Base-by-base conservation (phyloP, 2,797 vertebrate genomes). In the Xerus rutilus region DNA sequence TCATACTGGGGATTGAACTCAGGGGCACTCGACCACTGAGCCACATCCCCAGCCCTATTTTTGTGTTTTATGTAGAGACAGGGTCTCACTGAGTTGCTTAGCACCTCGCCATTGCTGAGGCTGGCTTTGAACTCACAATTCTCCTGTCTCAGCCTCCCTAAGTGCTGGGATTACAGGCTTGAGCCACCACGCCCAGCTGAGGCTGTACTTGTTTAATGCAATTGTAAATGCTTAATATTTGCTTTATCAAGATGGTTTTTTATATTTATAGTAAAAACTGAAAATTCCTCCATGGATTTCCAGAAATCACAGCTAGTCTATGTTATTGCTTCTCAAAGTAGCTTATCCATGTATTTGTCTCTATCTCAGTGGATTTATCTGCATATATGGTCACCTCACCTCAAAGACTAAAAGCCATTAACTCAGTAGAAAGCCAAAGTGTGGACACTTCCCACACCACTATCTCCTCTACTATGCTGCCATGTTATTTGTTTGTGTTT, bases 281-380 rank as follows among this genome's bases (percentile, higher is more conserved):
- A 52, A 12, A 91, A 64, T 91, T 81, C 9, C 6, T 92, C 54
- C 28, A 49, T 83, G 72, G 32, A n/a, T 93, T 96, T 81, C 52
- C 35, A 87, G 73, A 93, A 85, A 92, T 77, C 54, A 77, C 3
- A 57, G 35, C 0, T 59, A 73, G 18, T 86, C 57, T 52, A 47
- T 59, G 9, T 92, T 57, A 70, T 73, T 65, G 30, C 15, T 81
- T 83, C 28, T 89, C 47, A 78, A 87, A 72, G 64, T 14, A 25
- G 18, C 0, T 62, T 62, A 45, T 59, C 47, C 84, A 8, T 74
- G 8, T 81, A n/a, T 77, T 30, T 43, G 20, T 59, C 20, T 73
- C 2, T 69, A 12, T 52, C 11, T 81, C 23, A 28, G 6, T 8
- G 70, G 7, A 81, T 57, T 43, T n/a, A 64, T 35, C 12, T 25